Evolutionary conservation across 2,888 invertebrate genomes (phyloP), one percentile per base, ranked within the genome.

Genomic region (Colostygia pectinataria): DNA sequence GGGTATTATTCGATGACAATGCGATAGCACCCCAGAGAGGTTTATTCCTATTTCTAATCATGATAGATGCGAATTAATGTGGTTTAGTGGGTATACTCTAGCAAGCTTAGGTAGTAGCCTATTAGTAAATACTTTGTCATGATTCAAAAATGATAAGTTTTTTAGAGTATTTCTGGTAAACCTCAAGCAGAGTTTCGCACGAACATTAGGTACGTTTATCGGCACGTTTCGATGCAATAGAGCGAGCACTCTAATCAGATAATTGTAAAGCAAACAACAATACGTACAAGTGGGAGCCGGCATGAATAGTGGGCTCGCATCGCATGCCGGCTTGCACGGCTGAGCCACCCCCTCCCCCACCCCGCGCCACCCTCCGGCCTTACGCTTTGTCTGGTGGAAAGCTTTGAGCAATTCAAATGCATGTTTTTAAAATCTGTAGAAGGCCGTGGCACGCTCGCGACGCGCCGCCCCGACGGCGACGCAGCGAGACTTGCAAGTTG

Each of bases 371-470:
- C 33, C 9, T 20, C 29, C 20, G n/a, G 20, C 27, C 15, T 9
- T 15, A 4, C 31, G 13, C 40, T 31, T 31, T 31, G 40, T 39
- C 20, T 9, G 29, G 3, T 14, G 23, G 23, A 31, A 31, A n/a
- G 31, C 40, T 40, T 23, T 31, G 14, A 40, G 31, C 29, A 31
- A 40, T 40, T 40, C 13, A 31, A 23, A 40, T 29, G 39, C 29
- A 40, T 8, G 20, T 23, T 39, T 39, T 9, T 20, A 8, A 38
- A 15, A 38, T 38, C 10, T 8, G 2, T 25, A 25, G 25, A 20
- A 20, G 18, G 0, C 13, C 0, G n/a, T 13, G 14, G n/a, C n/a
- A 18, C 18, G 18, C 18, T 4, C 18, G 4, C 18, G 2, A 4
- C 18, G 18, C 18, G 4, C 18, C 2, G 18, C 18, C 2, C 18